Evolutionary conservation across 2,113 vertebrate species (phyloP), one percentile per base, ranked within the genome.

Genomic region (Channa maculata): DNA sequence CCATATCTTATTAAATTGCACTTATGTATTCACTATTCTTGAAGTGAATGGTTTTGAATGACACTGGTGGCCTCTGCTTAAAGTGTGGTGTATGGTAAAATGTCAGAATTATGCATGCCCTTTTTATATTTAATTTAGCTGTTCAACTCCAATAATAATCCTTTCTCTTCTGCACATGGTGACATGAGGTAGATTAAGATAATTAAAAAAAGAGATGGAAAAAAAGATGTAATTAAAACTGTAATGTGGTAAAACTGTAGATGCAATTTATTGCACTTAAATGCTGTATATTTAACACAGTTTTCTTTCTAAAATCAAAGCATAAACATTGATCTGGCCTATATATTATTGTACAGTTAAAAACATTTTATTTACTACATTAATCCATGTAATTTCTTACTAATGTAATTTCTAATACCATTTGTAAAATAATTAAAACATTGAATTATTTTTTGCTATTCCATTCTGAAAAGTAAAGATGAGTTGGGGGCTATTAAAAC

Each of bases 1-100:
- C 8, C 46, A 36, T 41, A 49, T 52, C 86, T 82, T 79, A 77
- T 82, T 53, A 62, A 51, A 14, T 62, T 75, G 46, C 51, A 64
- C 51, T 59, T 68, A 43, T 15, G 53, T 41, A 50, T 39, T 52
- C n/a, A 43, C 36, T 43, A 6, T 13, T 0, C 2, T 46, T 24
- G 48, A 39, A 13, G 73, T 67, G 2, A 13, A 15, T 49, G 65
- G 12, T 72, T 37, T 72, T 3, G 4, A 33, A 51, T 36, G 8
- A 72, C 58, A 11, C n/a, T 57, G 45, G 24, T 76, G 50, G 73
- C 78, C 43, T 67, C 69, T 71, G 69, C 62, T 64, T 33, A 34
- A 51, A 11, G 50, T 57, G 15, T 70, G 15, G 49, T 79, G 36
- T 45, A 51, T 14, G 41, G 39, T 51, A 52, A 33, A 45, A 49